Evolutionary conservation across 1,140 invertebrate genomes (phyloP), one percentile per base, ranked within the genome.

Genomic region (Lepidurus apus): DNA sequence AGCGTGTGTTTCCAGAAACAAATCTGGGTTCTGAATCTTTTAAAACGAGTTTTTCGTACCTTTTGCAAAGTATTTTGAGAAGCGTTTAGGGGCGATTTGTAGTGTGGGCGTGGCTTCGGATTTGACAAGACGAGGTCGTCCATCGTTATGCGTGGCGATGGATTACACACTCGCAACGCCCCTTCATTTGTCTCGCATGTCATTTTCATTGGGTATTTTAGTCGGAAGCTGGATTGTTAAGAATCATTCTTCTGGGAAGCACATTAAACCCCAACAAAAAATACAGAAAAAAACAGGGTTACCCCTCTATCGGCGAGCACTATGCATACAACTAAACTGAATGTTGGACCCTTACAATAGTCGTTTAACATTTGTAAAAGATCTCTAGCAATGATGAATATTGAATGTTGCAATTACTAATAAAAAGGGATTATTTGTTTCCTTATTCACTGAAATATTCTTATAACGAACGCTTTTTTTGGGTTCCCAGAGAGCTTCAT

Each of bases 81-180:
- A 65, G 53, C 53, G 13, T 65, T 65, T 65, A 21, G 13, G n/a
- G 53, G 53, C 13, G 21, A 65, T 65, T 65, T 65, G 53, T 65
- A 65, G n/a, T 65, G 17, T 65, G 53, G 53, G 53, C 53, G 53
- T 65, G 13, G 34, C 34, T 65, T 11, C n/a, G 21, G 21, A 21
- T 65, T 13, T 65, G 8, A 21, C 34, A 34, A 34, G 34, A 34
- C 34, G 34, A 34, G 34, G 34, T 34, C 34, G 34, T 34, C 34
- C 34, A 65, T 17, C 21, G 53, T 65, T 65, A 21, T 65, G 53
- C 53, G 53, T 65, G 53, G 53, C 53, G 53, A 65, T 65, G 53
- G 53, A 65, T 65, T 65, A 65, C 53, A 65, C 53, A 65, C 53
- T 21, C 17, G 53, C 13, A 65, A 65, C 53, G 53, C 53, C 53